A percentile compares a stretch with the other conserved stretches of the same genome.
Conservation (phyloP, 2,797 vertebrate species). For the Lacerta bilineata region DNA sequence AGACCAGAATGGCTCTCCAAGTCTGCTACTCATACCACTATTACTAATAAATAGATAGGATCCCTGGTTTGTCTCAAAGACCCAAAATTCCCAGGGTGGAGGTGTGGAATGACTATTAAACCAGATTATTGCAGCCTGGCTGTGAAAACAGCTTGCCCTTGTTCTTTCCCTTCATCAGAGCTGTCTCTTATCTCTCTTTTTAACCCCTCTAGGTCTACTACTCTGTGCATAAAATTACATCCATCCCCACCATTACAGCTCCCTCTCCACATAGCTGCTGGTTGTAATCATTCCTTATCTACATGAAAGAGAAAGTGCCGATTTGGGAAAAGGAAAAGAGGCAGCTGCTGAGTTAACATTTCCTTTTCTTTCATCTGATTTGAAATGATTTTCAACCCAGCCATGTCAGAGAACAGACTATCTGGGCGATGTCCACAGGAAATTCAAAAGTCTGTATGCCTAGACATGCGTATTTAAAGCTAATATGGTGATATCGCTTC, state of each 20-base stretch:
- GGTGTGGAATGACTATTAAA: not conserved
- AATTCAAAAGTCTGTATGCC: slow-evolving; percentile 6
- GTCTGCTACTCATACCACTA: too few species aligned
- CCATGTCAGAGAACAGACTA: not conserved
- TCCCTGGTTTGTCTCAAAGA: not conserved
- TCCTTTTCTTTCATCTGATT: slow-evolving; percentile 35
- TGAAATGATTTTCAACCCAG: slow-evolving; percentile 37
- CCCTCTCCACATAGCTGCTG: slow-evolving; percentile 5
- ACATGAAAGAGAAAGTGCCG: slow-evolving; percentile 28
- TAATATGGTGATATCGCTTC: not conserved
- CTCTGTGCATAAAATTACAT: slow-evolving; percentile 10
- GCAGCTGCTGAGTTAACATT: slow-evolving; percentile 34
- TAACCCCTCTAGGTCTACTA: slow-evolving; percentile 8
- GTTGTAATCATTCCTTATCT: slow-evolving; percentile 36
- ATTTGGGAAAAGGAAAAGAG: slow-evolving; percentile 2
- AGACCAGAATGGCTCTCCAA: too few species aligned
- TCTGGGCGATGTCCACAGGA: not conserved
- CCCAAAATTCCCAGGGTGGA: not conserved
- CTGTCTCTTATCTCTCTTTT: slow-evolving; percentile 21
- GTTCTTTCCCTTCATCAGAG: not conserved
- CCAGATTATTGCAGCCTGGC: not conserved
- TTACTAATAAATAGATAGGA: too few species aligned
- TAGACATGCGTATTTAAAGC: not conserved
- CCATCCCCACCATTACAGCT: not conserved
- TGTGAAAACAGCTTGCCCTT: not conserved